phyloP scores from a whole-genome alignment of 2,888 invertebrate genomes.

The Philaethria dido region DNA sequence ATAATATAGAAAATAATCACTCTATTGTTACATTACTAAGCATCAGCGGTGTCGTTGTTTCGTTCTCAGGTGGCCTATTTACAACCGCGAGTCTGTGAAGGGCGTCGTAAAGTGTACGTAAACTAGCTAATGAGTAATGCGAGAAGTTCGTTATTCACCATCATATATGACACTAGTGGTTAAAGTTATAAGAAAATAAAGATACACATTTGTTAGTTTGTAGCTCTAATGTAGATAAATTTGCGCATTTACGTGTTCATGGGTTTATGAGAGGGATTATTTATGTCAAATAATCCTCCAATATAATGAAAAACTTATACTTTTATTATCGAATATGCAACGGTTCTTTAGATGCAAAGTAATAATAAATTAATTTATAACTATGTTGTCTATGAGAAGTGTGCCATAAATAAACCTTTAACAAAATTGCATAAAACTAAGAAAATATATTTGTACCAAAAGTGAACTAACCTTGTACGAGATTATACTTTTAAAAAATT shows the following conservation, averaged over 20 bases:
- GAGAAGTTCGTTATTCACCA: constrained; percentile 30
- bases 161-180: constrained; percentile 2
- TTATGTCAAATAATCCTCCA: no score
- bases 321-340: not conserved
- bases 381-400: no score
- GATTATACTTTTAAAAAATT: no score
- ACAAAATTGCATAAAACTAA: no score
- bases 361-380: no score
- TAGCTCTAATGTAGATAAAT: not conserved
- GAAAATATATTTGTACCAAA: no score
- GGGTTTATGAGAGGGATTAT: no score
- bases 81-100: constrained; percentile 44
- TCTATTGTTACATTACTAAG: not conserved
- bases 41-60: constrained; percentile 8
- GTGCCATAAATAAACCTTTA: no score
- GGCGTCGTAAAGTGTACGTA: constrained; percentile 46
- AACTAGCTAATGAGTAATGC: constrained; percentile 47
- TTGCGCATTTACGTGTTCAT: no score
- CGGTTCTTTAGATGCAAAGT: no score
- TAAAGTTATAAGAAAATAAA: constrained; percentile 7
- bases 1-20: not conserved
- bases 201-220: not conserved
- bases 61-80: constrained; percentile 51
- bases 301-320: no score
- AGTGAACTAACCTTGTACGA: no score